phyloP scores from a whole-genome alignment of 2,888 invertebrate species.

The Limnephilus auricula region DNA sequence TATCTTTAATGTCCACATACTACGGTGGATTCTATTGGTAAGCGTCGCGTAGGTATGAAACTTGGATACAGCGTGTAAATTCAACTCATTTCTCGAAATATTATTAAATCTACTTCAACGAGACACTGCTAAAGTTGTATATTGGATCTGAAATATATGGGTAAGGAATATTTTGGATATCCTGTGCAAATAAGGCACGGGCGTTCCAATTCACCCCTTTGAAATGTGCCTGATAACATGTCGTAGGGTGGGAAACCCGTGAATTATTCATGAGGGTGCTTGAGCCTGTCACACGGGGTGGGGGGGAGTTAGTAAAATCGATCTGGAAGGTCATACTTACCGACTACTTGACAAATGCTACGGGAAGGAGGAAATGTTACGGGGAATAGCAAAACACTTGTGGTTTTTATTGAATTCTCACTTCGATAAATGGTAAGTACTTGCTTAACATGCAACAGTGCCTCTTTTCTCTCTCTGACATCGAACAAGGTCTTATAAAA shows the following conservation, averaged over 20 bases:
- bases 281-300: constrained; percentile 12
- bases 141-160: constrained; percentile 20
- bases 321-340: constrained; percentile 49
- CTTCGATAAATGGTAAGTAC: not conserved
- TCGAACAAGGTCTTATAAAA: not conserved
- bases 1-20: not conserved
- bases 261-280: constrained; percentile 55
- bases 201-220: constrained; percentile 52
- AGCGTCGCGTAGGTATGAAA: not conserved
- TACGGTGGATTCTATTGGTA: not conserved
- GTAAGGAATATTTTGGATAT: constrained; percentile 34
- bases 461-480: not conserved
- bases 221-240: constrained; percentile 60
- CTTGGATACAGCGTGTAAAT: constrained; percentile 11
- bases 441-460: not conserved
- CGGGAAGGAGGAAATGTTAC: constrained; percentile 6
- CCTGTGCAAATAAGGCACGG: constrained; percentile 50
- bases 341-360: constrained; percentile 49
- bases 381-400: not conserved
- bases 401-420: constrained; percentile 14
- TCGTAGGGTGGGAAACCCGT: constrained; percentile 37
- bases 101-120: constrained; percentile 16
- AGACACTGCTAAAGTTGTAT: not conserved
- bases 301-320: constrained; percentile 38
- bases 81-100: not conserved